Percentiles rank a stretch among this genome's conserved stretches.
Evolutionary conservation across 1,140 invertebrate genomes (phyloP).

Genomic region (Anastatus disparis): DNA sequence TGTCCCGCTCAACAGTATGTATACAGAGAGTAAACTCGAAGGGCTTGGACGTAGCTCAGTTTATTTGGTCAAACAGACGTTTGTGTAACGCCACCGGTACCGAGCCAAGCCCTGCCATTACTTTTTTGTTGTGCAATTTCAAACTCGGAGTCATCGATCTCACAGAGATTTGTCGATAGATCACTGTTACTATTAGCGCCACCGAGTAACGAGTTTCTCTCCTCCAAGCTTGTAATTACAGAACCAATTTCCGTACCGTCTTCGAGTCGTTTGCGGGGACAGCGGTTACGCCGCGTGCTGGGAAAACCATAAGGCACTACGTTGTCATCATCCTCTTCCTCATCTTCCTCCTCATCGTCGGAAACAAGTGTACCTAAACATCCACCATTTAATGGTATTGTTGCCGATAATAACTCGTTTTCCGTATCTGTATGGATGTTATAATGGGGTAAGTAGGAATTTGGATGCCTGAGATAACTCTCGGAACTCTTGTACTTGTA

Average conservation of each 20-base stretch:
- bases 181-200: constrained; percentile 83
- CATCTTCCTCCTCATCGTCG: constrained; percentile 69
- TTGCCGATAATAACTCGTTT: constrained; percentile 70
- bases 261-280: constrained; percentile 53
- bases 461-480: constrained; percentile 83
- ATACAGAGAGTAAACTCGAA: constrained; percentile 34
- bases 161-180: constrained; percentile 87
- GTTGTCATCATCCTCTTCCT: constrained; percentile 68
- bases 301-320: constrained; percentile 77
- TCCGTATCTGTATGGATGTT: constrained; percentile 77
- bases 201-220: constrained; percentile 79
- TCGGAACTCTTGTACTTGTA: constrained; percentile 70
- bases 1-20: constrained; percentile 48
- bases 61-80: constrained; percentile 69
- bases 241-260: constrained; percentile 68
- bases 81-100: constrained; percentile 67
- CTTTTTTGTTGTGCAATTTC: constrained; percentile 71
- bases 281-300: constrained; percentile 70
- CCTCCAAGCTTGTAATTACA: constrained; percentile 72
- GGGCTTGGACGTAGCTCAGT: constrained; percentile 44
- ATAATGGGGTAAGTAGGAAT: constrained; percentile 84
- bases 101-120: constrained; percentile 64
- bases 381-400: constrained; percentile 64
- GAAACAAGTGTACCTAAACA: constrained; percentile 51
- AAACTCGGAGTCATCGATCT: constrained; percentile 91